Evolutionary conservation across 2,113 vertebrate species (phyloP).

Genomic region (Neotragus moschatus): DNA sequence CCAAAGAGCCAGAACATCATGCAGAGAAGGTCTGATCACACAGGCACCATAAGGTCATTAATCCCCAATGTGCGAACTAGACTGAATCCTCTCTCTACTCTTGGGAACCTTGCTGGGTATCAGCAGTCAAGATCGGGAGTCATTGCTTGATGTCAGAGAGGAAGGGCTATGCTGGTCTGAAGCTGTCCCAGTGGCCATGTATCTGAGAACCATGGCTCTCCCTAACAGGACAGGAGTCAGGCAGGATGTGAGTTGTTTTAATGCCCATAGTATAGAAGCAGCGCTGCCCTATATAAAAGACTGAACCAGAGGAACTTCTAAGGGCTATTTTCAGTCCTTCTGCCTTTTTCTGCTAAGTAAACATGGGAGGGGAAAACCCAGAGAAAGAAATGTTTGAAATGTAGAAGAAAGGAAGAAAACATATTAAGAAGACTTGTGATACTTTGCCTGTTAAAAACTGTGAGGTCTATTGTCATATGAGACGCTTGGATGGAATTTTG

Average conservation of each 20-base stretch:
- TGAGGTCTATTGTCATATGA: neutral
- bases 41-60: neutral
- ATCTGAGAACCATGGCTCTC: neutral
- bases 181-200: fast-evolving
- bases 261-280: neutral
- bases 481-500: neutral
- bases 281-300: neutral
- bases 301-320: neutral
- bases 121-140: neutral
- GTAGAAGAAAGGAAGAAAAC: neutral
- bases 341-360: neutral
- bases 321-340: neutral
- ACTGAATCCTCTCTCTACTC: neutral
- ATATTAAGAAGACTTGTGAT: neutral
- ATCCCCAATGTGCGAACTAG: neutral
- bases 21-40: neutral
- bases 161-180: neutral
- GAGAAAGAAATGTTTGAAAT: neutral
- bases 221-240: neutral
- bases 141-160: neutral
- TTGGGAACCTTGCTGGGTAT: neutral
- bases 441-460: neutral
- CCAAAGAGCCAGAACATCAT: neutral
- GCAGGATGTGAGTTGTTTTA: neutral
- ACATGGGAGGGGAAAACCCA: neutral